These are phyloP conservation scores for Trichopria drosophilae DNA, from an alignment of 2,888 invertebrate species.

Conservation along the genomic window DNA sequence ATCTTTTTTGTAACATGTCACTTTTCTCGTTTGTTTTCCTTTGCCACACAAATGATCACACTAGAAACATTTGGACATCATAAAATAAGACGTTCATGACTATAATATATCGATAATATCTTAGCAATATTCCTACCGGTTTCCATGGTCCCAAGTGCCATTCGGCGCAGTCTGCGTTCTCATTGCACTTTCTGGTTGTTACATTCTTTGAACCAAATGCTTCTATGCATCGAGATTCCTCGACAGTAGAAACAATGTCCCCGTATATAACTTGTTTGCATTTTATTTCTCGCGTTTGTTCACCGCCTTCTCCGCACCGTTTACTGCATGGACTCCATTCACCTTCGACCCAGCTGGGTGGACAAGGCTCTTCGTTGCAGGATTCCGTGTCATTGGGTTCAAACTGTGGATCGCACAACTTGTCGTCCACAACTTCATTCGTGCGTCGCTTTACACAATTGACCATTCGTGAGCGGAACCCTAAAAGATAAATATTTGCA, in stretches of 20 bases:
- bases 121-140: constrained; percentile 65
- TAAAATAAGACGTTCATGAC: constrained; percentile 1
- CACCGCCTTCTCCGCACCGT: constrained; percentile 78
- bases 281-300: constrained; percentile 70
- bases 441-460: constrained; percentile 78
- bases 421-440: constrained; percentile 71
- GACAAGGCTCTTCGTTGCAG: constrained; percentile 78
- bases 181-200: constrained; percentile 73
- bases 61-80: constrained; percentile 56
- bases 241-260: constrained; percentile 72
- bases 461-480: constrained; percentile 75
- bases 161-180: constrained; percentile 76
- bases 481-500: constrained; percentile 55
- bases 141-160: constrained; percentile 92
- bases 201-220: constrained; percentile 71
- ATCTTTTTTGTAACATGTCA: constrained; percentile 74
- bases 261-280: constrained; percentile 80
- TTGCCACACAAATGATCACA: constrained; percentile 90
- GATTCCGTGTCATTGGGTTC: constrained; percentile 72
- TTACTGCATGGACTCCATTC: constrained; percentile 83
- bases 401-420: constrained; percentile 76
- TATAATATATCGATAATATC: neutral
- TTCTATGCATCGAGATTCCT: constrained; percentile 74
- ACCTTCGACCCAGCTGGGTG: constrained; percentile 77
- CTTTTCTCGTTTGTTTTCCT: constrained; percentile 79